A percentile compares a stretch with the other conserved stretches of the same genome.
These are phyloP conservation scores for Baccha elongata DNA, from an alignment of 2,888 invertebrate species.

Conservation along the genomic window DNA sequence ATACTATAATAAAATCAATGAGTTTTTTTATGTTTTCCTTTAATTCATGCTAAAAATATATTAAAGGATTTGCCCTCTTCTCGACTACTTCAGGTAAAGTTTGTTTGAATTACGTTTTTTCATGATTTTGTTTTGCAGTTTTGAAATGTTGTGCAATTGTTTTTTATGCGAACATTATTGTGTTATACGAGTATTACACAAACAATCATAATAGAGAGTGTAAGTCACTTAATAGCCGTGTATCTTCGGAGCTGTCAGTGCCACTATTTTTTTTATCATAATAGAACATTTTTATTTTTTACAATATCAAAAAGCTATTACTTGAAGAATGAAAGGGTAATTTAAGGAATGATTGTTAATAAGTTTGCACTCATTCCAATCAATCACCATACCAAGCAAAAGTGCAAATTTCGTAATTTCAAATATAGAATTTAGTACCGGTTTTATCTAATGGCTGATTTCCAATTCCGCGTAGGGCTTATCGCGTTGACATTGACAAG, in stretches of 20 bases:
- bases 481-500: too few species aligned
- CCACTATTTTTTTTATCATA: too few species aligned
- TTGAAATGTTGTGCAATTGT: constrained; percentile 78
- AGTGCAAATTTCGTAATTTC: too few species aligned
- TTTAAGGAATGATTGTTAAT: constrained; percentile 11
- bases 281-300: constrained; percentile 24
- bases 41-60: constrained; percentile 76
- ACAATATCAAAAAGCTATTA: constrained; percentile 32
- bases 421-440: too few species aligned
- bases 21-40: constrained; percentile 76
- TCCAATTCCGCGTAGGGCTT: too few species aligned
- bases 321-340: constrained; percentile 52
- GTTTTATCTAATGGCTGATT: too few species aligned
- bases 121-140: constrained; percentile 55
- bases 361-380: too few species aligned
- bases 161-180: constrained; percentile 67
- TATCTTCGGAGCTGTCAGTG: too few species aligned
- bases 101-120: constrained; percentile 72
- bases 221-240: too few species aligned
- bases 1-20: constrained; percentile 71
- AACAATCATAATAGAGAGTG: constrained; percentile 29
- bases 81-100: constrained; percentile 86
- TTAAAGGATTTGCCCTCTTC: constrained; percentile 86
- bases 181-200: constrained; percentile 42
- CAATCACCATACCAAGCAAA: too few species aligned